Evolutionary conservation across 2,888 invertebrate genomes (phyloP).

Genomic region (Drosophila fungiperda): DNA sequence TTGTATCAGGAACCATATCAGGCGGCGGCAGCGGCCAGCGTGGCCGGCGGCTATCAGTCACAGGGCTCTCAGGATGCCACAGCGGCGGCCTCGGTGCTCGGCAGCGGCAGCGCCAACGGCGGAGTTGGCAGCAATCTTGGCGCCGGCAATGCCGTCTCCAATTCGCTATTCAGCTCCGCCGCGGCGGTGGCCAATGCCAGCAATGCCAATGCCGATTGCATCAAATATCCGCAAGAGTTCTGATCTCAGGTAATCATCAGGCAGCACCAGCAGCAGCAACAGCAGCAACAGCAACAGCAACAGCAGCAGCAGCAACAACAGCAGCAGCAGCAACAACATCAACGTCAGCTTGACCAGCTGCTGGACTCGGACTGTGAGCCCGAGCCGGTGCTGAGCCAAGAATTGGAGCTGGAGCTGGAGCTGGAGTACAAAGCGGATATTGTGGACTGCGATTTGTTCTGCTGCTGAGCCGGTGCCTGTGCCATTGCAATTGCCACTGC

Average conservation of each 20-base stretch:
- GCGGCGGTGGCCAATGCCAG: conserved; percentile 83
- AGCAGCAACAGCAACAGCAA: conserved; percentile 48
- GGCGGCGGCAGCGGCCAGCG: conserved; percentile 84
- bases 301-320: conserved; percentile 17
- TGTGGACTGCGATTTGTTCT: conserved; percentile 78
- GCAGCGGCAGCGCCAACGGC: conserved; percentile 77
- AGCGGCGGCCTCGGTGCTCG: conserved; percentile 67
- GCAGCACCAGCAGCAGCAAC: conserved; percentile 73
- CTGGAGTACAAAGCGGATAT: conserved; percentile 73
- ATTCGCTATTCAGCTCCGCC: conserved; percentile 83
- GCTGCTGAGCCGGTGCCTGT: conserved; percentile 72
- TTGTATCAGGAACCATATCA: conserved; percentile 87
- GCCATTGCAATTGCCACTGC: conserved; percentile 32
- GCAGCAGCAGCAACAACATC: conserved; percentile 55
- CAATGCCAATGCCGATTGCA: conserved; percentile 85
- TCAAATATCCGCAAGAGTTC: conserved; percentile 86
- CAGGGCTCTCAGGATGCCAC: conserved; percentile 86
- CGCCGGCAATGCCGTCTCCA: conserved; percentile 72
- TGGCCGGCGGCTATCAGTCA: conserved; percentile 87
- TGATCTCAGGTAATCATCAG: conserved; percentile 85
- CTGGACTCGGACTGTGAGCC: conserved; percentile 53
- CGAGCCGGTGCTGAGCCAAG: conserved; percentile 36
- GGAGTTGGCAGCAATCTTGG: conserved; percentile 68
- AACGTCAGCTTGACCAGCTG: conserved; percentile 20
- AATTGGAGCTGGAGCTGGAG: conserved; percentile 54